Percentiles rank a stretch among this genome's conserved stretches.
phyloP scores from a whole-genome alignment of 2,797 vertebrate species.

The Zenarchopterus dispar region DNA sequence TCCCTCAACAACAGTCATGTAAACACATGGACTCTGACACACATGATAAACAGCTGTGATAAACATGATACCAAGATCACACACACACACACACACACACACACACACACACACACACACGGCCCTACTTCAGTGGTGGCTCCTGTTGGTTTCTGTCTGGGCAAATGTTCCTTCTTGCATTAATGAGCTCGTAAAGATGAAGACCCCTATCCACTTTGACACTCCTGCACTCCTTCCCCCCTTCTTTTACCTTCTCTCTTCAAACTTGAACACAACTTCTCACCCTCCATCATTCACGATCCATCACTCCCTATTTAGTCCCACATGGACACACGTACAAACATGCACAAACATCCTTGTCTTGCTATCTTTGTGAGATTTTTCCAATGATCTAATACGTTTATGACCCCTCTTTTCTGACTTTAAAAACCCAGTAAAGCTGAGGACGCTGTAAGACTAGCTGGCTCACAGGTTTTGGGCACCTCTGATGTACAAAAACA shows the following conservation, averaged over 20 bases:
- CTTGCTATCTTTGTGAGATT: too few relatives aligned
- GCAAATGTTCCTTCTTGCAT: constrained; percentile 54
- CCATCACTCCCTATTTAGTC: constrained; percentile 11
- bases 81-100: not conserved
- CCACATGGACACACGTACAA: constrained; percentile 9
- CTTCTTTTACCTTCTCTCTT: constrained; percentile 10
- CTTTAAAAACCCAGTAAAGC: too few relatives aligned
- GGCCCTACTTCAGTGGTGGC: constrained; percentile 19
- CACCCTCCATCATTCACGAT: not conserved
- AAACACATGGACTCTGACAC: constrained; percentile 72
- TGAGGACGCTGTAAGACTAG: too few relatives aligned
- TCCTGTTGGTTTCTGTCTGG: constrained; percentile 53
- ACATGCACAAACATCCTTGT: too few relatives aligned
- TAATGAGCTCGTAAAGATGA: constrained; percentile 46
- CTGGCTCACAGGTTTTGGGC: too few relatives aligned
- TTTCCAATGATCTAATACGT: not conserved
- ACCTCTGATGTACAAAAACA: too few relatives aligned
- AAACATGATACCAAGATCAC: constrained; percentile 64
- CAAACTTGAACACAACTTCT: constrained; percentile 16
- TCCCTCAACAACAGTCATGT: constrained; percentile 57
- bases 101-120: constrained; percentile 7
- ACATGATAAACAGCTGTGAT: constrained; percentile 68
- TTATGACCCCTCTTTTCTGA: too few relatives aligned
- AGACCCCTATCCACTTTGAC: constrained; percentile 35
- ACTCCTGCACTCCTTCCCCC: constrained; percentile 13